A percentile compares a stretch with the other conserved stretches of the same genome.
These are phyloP conservation scores for Propithecus coquereli DNA, from an alignment of 2,113 vertebrate species.

Conservation along the genomic window DNA sequence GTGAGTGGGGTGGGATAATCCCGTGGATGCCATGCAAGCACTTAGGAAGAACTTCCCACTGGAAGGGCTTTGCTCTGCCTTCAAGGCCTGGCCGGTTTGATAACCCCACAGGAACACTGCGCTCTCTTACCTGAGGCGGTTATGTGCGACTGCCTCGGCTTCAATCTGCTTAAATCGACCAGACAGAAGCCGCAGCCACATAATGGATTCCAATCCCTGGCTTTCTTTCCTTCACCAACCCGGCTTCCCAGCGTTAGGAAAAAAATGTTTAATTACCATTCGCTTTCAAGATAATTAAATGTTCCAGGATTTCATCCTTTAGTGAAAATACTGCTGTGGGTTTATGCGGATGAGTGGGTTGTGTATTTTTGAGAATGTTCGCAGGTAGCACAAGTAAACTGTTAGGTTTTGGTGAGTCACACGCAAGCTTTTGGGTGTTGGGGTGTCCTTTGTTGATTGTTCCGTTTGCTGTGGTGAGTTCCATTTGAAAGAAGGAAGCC, in stretches of 20 bases:
- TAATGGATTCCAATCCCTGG: conserved; percentile 78
- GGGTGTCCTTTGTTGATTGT: background rate
- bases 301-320: conserved; percentile 82
- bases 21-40: conserved; percentile 81
- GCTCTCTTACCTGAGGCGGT: conserved; percentile 88
- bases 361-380: background rate
- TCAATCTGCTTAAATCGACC: conserved; percentile 84
- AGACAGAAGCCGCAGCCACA: conserved; percentile 76
- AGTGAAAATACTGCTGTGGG: conserved; percentile 7
- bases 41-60: conserved; percentile 82
- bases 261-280: conserved; percentile 94
- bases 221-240: conserved; percentile 65
- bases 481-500: background rate
- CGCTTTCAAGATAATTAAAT: conserved; percentile 92
- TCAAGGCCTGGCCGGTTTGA: conserved; percentile 89
- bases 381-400: background rate
- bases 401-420: background rate
- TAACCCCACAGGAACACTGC: conserved; percentile 89
- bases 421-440: background rate
- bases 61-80: conserved; percentile 90
- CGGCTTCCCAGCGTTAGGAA: conserved; percentile 75
- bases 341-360: background rate
- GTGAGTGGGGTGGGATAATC: conserved; percentile 89
- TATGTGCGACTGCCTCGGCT: conserved; percentile 77
- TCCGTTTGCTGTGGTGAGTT: background rate